phyloP scores from a whole-genome alignment of 2,113 vertebrate species.

The Thinocorus orbignyianus region DNA sequence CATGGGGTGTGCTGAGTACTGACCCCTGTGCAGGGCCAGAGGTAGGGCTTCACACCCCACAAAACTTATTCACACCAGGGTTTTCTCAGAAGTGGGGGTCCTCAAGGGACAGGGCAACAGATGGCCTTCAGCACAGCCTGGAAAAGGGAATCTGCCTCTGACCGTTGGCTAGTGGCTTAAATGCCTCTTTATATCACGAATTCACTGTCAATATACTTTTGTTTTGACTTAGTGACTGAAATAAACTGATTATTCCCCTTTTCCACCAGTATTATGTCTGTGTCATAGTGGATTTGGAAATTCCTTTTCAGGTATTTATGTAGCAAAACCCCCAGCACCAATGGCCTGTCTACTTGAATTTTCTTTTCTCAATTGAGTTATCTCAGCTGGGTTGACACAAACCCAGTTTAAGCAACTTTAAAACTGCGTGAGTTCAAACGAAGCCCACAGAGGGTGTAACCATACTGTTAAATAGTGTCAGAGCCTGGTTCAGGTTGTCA shows the following conservation, averaged over 20 bases:
- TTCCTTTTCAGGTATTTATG: slow-evolving; percentile 61
- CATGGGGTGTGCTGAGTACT: not conserved
- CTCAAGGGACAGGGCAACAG: not conserved
- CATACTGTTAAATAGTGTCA: not conserved
- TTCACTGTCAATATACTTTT: slow-evolving; percentile 54
- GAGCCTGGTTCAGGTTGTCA: not conserved
- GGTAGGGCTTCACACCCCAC: not conserved
- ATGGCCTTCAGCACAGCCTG: not conserved
- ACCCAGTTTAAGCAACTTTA: slow-evolving; percentile 29
- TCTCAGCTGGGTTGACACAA: slow-evolving; percentile 34
- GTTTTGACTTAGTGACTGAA: slow-evolving; percentile 58
- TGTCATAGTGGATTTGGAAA: slow-evolving; percentile 57
- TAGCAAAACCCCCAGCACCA: slow-evolving; percentile 27
- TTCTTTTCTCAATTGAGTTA: slow-evolving; percentile 25
- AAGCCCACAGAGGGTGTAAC: not conserved
- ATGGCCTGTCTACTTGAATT: slow-evolving; percentile 40
- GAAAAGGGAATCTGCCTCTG: slow-evolving; percentile 15
- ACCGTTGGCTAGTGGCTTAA: rapidly evolving
- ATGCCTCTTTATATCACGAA: not conserved
- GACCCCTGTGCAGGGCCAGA: rapidly evolving
- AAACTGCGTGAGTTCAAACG: not conserved
- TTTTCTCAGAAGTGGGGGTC: not conserved
- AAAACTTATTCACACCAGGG: not conserved
- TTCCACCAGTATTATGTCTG: slow-evolving; percentile 52
- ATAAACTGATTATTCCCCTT: slow-evolving; percentile 59